Evolutionary conservation across 2,888 invertebrate species (phyloP).

Genomic region (Melieria picta): DNA sequence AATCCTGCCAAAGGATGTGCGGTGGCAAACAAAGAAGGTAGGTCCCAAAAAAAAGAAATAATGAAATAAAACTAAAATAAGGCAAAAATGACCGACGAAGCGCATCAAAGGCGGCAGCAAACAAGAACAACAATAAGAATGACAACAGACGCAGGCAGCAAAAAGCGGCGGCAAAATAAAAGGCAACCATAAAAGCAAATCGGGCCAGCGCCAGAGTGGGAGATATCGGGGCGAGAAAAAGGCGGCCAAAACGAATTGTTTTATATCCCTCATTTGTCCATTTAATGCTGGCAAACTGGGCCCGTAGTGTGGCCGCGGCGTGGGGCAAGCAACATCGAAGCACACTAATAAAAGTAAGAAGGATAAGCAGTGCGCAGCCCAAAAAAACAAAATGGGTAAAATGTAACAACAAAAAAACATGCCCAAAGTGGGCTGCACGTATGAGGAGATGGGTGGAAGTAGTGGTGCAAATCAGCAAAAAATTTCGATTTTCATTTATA

Average conservation of each 20-base stretch:
- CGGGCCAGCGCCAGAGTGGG: constrained; percentile 10
- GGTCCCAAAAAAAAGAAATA: constrained; percentile 28
- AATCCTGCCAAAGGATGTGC: no score
- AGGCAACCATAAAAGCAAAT: constrained; percentile 4
- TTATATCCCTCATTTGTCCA: constrained; percentile 64
- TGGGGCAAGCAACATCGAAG: background rate
- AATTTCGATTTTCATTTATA: background rate
- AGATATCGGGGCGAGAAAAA: constrained; percentile 15
- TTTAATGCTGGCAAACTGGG: constrained; percentile 54
- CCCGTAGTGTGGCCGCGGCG: constrained; percentile 22
- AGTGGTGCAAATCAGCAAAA: background rate
- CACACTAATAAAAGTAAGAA: background rate
- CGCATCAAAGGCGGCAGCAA: constrained; percentile 5
- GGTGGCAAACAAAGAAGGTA: background rate
- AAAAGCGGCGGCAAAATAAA: constrained; percentile 12
- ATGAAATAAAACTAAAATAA: background rate
- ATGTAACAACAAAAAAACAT: background rate
- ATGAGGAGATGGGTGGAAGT: background rate
- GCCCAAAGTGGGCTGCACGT: background rate
- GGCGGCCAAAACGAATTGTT: constrained; percentile 60
- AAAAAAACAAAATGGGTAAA: background rate
- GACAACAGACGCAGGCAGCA: constrained; percentile 9
- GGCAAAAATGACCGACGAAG: background rate
- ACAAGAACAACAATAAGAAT: constrained; percentile 3
- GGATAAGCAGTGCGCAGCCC: background rate